These are phyloP conservation scores for Oxytorus armatus DNA, from an alignment of 2,888 invertebrate genomes.

Conservation along the genomic window DNA sequence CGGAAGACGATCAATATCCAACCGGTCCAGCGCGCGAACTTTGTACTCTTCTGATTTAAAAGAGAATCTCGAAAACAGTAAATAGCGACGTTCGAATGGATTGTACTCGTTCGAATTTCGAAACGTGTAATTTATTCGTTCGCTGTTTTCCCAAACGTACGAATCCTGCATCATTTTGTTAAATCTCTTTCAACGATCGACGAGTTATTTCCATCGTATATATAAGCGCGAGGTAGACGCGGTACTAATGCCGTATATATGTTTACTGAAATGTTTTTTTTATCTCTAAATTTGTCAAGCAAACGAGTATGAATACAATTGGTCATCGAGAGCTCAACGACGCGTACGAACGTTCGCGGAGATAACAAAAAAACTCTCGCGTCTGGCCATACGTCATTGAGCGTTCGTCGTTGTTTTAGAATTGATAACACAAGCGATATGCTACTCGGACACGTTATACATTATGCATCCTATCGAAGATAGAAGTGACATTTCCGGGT, in stretches of 20 bases:
- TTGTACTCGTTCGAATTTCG: neutral
- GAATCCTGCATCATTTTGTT: neutral
- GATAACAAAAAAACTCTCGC: neutral
- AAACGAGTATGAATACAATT: no score
- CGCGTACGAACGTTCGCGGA: neutral
- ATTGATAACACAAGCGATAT: slow-evolving; percentile 38
- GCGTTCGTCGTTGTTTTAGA: slow-evolving; percentile 1
- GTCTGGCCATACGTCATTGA: slow-evolving; percentile 13
- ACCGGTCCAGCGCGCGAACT: no score
- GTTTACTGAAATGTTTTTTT: no score
- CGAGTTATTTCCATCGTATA: slow-evolving; percentile 12
- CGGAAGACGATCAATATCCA: no score
- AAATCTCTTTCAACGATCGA: slow-evolving; percentile 12
- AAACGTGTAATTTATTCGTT: neutral
- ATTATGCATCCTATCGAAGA: neutral
- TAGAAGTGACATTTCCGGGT: neutral
- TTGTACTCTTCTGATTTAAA: no score
- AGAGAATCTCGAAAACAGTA: no score
- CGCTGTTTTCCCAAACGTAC: neutral
- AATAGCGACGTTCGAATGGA: neutral
- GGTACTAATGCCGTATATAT: no score
- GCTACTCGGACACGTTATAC: neutral
- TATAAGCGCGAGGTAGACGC: neutral
- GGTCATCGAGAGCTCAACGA: no score
- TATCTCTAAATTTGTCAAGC: no score